phyloP scores from a whole-genome alignment of 2,888 invertebrate genomes.

The Chirona hameri region DNA sequence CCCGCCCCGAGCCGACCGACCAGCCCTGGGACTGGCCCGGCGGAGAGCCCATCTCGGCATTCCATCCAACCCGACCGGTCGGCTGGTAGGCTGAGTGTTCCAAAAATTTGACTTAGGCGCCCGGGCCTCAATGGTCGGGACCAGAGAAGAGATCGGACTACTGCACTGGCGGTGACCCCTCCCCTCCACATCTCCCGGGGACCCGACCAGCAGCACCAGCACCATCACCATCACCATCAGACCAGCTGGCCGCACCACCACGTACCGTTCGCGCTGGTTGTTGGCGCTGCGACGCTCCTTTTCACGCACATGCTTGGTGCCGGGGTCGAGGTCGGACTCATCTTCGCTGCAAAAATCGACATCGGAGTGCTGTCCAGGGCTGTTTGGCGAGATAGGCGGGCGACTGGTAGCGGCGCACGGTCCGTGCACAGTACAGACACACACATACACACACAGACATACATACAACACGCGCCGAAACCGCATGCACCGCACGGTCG shows the following conservation, averaged over 20 bases:
- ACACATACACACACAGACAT: not conserved
- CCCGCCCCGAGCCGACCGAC: too few species aligned
- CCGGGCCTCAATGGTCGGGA: too few species aligned
- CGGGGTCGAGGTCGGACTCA: constrained; percentile 65
- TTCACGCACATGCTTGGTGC: constrained; percentile 85
- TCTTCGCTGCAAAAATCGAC: constrained; percentile 43
- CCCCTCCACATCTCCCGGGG: too few species aligned
- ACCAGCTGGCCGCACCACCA: constrained; percentile 30
- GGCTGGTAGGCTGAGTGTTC: constrained; percentile 28
- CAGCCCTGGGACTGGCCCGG: too few species aligned
- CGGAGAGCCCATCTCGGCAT: constrained; percentile 29
- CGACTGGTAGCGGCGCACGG: not conserved
- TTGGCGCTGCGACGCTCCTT: constrained; percentile 96
- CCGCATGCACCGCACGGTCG: too few species aligned
- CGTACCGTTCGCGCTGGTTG: constrained; percentile 95
- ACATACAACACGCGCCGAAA: too few species aligned
- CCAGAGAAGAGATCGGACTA: too few species aligned
- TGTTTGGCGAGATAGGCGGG: not conserved
- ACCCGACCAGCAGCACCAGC: not conserved
- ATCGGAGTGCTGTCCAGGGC: not conserved
- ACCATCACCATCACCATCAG: too few species aligned
- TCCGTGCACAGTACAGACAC: not conserved
- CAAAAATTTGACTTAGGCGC: too few species aligned
- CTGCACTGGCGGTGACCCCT: too few species aligned
- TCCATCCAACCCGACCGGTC: constrained; percentile 28